Conservation (phyloP, 2,113 vertebrate species). For the Tragelaphus buxtoni region DNA sequence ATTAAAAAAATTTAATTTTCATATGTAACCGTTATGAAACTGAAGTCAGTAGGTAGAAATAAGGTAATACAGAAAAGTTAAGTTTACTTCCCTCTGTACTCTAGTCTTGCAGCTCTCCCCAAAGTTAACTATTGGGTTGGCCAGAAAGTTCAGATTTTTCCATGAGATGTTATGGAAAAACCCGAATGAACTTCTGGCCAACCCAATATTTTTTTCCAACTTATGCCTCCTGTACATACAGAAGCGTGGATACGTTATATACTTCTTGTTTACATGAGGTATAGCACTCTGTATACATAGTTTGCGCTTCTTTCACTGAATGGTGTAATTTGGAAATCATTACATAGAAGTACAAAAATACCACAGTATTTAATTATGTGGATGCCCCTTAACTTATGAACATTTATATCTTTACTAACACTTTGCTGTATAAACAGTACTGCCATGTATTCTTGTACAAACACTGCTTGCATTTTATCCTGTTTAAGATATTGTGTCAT, state of each 20-base stretch:
- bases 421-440: not conserved
- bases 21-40: not conserved
- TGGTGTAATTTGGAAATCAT: not conserved
- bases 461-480: not conserved
- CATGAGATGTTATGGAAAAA: not conserved
- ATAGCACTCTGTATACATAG: fast-evolving
- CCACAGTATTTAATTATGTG: not conserved
- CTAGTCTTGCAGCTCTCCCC: not conserved
- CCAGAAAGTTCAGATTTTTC: not conserved
- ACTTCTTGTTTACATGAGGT: not conserved
- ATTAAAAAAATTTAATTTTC: not conserved
- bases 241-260: not conserved
- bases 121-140: not conserved
- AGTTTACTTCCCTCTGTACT: not conserved
- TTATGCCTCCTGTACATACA: not conserved
- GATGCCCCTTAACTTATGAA: not conserved
- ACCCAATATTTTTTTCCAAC: not conserved
- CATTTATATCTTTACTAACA: not conserved
- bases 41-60: not conserved
- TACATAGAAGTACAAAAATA: not conserved
- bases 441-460: not conserved
- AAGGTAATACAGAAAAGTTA: not conserved
- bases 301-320: not conserved
- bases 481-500: not conserved
- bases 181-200: not conserved